Evolutionary conservation across 2,113 vertebrate genomes (phyloP).

Genomic region (Galemys pyrenaicus): DNA sequence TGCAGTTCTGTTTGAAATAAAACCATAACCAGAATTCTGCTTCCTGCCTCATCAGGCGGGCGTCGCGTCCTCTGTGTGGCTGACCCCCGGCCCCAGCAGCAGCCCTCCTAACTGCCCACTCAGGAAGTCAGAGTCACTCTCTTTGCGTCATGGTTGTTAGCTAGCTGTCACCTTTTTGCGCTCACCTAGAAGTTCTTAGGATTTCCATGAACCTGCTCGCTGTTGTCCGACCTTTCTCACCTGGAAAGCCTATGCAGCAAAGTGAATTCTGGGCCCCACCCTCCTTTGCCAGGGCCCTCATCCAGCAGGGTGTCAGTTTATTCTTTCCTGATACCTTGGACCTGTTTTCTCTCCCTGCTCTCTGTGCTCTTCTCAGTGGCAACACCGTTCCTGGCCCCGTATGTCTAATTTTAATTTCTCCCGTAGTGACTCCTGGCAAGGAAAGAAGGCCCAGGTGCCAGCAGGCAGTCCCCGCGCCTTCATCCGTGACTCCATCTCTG

Average conservation of each 20-base stretch:
- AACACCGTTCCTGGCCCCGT: neutral
- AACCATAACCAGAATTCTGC: neutral
- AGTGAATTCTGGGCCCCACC: neutral
- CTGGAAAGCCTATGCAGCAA: neutral
- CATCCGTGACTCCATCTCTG: conserved; percentile 18
- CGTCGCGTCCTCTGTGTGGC: neutral
- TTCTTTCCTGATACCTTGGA: neutral
- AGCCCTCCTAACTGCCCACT: neutral
- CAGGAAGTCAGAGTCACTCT: neutral
- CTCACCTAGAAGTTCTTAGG: neutral
- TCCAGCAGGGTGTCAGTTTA: neutral
- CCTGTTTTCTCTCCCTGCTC: neutral
- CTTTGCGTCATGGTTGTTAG: neutral
- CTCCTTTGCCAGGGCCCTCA: neutral
- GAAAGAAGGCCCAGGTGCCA: neutral
- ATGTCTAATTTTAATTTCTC: conserved; percentile 13
- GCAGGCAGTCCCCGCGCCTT: neutral
- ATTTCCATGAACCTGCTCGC: neutral
- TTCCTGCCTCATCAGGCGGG: neutral
- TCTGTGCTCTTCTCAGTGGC: neutral
- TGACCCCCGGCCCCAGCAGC: neutral
- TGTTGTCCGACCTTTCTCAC: neutral
- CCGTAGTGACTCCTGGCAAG: neutral
- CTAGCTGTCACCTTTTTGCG: neutral
- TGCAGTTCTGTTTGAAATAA: neutral